Evolutionary conservation across 2,888 invertebrate species (phyloP), one percentile per base, ranked within the genome.

Genomic region (Ormyrus pomaceus): DNA sequence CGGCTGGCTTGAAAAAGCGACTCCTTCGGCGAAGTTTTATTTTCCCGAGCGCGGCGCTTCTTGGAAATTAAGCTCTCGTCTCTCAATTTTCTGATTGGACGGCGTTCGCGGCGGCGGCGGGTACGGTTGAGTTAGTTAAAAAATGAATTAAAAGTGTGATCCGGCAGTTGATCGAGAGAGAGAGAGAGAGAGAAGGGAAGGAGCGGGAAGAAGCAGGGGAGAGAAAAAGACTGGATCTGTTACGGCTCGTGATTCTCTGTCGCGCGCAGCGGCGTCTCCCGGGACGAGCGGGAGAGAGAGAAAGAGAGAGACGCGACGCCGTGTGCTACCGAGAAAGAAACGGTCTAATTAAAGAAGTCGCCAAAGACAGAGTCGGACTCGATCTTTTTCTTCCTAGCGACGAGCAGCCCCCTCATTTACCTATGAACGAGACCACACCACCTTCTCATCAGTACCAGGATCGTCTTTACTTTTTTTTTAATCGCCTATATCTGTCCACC

Each of bases 261-360:
- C 84, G 85, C 84, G 45, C n/a, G 10, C 51, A 34, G 34, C 34
- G 19, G 46, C 48, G 10, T 70, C 46, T 34, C 56, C 19, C 71
- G n/a, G 3, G 46, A 50, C 13, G 53, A 13, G 53, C 46, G 19
- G 68, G 9, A 46, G 70, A 48, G 13, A 19, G 19, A 83, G 87
- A 85, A 86, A 64, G 58, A 71, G 48, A 69, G 55, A 74, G 56
- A 58, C 48, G 70, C 48, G 13, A 19, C 19, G 65, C 11, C 48
- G 84, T 85, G 82, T 83, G 84, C 84, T 82, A 79, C 78, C 84
- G 83, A 83, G 83, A 87, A 89, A 87, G 88, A 87, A 89, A 87
- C 87, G 86, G 87, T 88, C 90, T 89, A 90, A 90, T 90, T 90
- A 90, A 90, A 90, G 88, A 86, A 84, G 84, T 86, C 86, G 83